Base-by-base conservation (phyloP, 1,140 invertebrate genomes). In the Drosophila hydei region DNA sequence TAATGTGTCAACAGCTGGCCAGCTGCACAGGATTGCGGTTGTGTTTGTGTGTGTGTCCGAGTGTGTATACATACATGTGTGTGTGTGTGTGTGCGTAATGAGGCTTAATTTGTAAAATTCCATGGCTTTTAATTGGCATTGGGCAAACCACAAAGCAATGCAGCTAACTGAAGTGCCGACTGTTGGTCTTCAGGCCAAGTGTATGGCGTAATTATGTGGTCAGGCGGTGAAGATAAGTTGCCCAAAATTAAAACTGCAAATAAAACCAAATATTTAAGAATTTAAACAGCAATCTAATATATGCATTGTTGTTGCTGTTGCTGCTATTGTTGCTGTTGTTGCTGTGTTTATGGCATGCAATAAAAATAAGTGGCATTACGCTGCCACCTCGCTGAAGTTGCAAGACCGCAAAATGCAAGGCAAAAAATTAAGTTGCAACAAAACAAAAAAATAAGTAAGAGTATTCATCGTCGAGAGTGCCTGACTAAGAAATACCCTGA, bases 81-180 rank as follows among this genome's bases (percentile, higher is more conserved):
- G 52, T 40, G 38, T 27, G 18, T 27, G 69, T 54, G 62, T 72
- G 63, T 67, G 73, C 69, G 77, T 87, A 85, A 85, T 85, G 81
- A 78, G 83, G 83, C 77, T 85, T 85, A 85, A 85, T 85, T 85
- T 85, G 81, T 85, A 87, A 81, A 85, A 87, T 87, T 85, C 77
- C 75, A 87, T 79, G 81, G 74, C 81, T 85, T 85, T 80, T 87
- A 85, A 85, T 85, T 87, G 80, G 80, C 80, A 85, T 85, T 38
- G 59, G 71, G 42, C 50, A 61, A 61, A 81, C 81, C 81, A 61
- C 81, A 87, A 88, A 79, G 77, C 70, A 67, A 64, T 48, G 68
- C 62, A 52, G 56, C 51, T 64, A n/a, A 33, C 51, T 64, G 36
- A 48, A 33, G 50, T 78, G 62, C 60, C 54, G 42, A 42, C 19